A percentile compares a stretch with the other conserved stretches of the same genome.
phyloP scores from a whole-genome alignment of 2,113 vertebrate genomes.

The Silurus glanis region DNA sequence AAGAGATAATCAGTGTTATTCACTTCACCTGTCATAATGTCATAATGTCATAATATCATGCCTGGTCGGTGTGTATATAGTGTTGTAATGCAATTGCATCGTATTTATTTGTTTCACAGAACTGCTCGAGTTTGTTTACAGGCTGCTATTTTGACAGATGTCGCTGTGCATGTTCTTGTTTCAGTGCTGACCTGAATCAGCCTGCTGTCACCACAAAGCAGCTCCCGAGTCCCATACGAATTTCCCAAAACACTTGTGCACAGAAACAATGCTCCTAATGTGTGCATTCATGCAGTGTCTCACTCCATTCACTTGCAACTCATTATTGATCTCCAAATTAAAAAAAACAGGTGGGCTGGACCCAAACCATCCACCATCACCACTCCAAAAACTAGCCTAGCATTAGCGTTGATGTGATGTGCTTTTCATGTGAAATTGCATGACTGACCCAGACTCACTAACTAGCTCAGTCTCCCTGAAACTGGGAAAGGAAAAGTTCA shows the following conservation, averaged over 20 bases:
- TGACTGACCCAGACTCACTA: constrained; percentile 1
- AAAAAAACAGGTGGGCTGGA: constrained; percentile 62
- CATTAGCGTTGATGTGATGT: constrained; percentile 7
- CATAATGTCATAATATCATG: too few relatives aligned
- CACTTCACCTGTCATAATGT: too few relatives aligned
- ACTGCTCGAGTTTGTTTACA: constrained; percentile 21
- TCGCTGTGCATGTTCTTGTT: constrained; percentile 5
- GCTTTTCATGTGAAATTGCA: neutral
- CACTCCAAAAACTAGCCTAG: constrained; percentile 10
- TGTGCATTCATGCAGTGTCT: constrained; percentile 54
- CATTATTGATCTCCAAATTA: constrained; percentile 67
- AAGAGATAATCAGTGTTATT: too few relatives aligned
- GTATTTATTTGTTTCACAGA: neutral
- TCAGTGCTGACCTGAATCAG: constrained; percentile 38
- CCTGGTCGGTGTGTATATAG: too few relatives aligned
- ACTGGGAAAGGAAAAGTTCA: constrained; percentile 44
- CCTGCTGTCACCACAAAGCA: constrained; percentile 31
- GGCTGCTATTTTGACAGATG: constrained; percentile 27
- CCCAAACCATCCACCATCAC: constrained; percentile 5
- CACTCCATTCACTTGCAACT: constrained; percentile 58
- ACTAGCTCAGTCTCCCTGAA: constrained; percentile 30
- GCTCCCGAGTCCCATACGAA: constrained; percentile 14
- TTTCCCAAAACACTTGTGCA: constrained; percentile 39
- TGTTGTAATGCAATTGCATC: neutral
- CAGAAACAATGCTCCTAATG: constrained; percentile 56